Base-by-base conservation (phyloP, 2,797 vertebrate genomes). In the Cercopithecus diana region DNA sequence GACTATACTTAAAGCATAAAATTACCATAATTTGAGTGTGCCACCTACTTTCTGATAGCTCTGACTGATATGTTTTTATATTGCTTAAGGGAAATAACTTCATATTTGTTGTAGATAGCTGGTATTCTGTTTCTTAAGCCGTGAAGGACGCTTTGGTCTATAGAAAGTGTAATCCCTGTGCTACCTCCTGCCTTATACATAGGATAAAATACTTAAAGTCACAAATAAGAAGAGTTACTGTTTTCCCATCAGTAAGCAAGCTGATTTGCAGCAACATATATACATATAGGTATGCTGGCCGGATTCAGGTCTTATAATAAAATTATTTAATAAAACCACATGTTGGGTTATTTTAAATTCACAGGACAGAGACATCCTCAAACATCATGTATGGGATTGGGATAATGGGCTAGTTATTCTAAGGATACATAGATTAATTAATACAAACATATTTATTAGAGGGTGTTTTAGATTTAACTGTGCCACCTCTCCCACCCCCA, bases 401-500 rank as follows among this genome's bases (percentile, higher is more conserved):
- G 36, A 30, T n/a, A 41, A 79, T 79, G 28, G 33, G 58, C 19
- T 8, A 81, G 22, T 72, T 58, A 39, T 39, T 72, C 17, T 48
- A 58, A 93, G 39, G 24, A 30, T 48, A 43, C 3, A 24, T 20
- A 72, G 50, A 57, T 58, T 43, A 81, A 55, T 24, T 70, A 10
- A 72, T 30, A 72, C 9, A 50, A 79, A 33, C 22, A 17, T 57
- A n/a, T 58, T 88, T 30, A 36, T 33, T 12, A 67, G 57, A 64
- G 13, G 3, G 19, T 50, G 6, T 19, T 41, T 22, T 36, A 48
- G 67, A 17, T 14, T 48, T 43, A 11, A 14, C 2, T 58, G 33
- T 36, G 4, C 10, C 41, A 17, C 10, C 0, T 1, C 14, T 55
- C n/a, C 5, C 7, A 17, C 30, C 10, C 7, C 3, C 4, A 0